Evolutionary conservation across 2,888 invertebrate species (phyloP), one percentile per base, ranked within the genome.

Genomic region (Drosophila mimetica): DNA sequence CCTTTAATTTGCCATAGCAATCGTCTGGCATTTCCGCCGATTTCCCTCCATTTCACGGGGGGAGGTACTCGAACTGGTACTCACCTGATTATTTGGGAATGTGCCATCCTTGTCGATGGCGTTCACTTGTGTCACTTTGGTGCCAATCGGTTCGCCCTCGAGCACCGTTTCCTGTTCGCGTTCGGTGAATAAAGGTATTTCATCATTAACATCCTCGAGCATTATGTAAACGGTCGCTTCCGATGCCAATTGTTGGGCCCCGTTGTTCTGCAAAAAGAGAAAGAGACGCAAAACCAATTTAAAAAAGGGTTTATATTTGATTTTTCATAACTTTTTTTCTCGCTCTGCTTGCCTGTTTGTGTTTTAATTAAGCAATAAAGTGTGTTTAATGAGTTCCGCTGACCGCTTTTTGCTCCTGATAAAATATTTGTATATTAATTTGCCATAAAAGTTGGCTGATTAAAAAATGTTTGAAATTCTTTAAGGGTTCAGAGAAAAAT

Each of bases 71-170:
- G 14, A 7, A 9, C 60, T 46, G 34, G 53, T 41, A 77, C 79
- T 92, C 92, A 97, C 97, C 94, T 97, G 96, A 93, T 98, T 98
- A 92, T 98, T 98, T 50, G 98, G 98, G 90, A 96, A 96, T 54
- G 98, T 98, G 86, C 98, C 98, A 90, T 98, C 98, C 92, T 97
- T 97, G 92, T 98, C 98, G 85, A 98, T 97, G 60, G 98, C 98
- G 92, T 98, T 97, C 91, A 98, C 97, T 93, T 97, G 97, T 36
- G 97, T 98, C 81, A 98, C 98, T 93, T 97, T 97, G 76, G 97
- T 98, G 74, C 98, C 98, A 82, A 98, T 96, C 39, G 97, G 97
- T 92, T 98, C 98, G 69, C 98, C 98, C 92, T 98, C 98, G 80
- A 97, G 93, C 64, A 98, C 98, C 4, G 97, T 98, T 93, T 98